These are phyloP conservation scores for Cyprinus carpio DNA, from an alignment of 2,113 vertebrate species.

Conservation along the genomic window DNA sequence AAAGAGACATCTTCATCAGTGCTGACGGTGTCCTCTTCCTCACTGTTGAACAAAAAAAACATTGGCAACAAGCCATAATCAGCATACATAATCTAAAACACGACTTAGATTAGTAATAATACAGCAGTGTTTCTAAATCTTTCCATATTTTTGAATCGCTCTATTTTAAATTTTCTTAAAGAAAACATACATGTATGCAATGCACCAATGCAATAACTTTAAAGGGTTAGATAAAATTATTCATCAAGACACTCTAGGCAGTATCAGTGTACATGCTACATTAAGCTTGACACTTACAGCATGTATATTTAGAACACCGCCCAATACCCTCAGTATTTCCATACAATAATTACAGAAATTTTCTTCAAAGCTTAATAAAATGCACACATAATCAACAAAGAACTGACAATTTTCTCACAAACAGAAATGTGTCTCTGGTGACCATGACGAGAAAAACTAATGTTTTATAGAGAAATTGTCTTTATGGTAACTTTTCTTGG, in stretches of 20 bases:
- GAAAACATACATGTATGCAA: background rate
- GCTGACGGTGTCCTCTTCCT: slow-evolving; percentile 82
- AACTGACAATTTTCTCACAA: too few relatives aligned
- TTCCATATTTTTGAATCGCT: too few relatives aligned
- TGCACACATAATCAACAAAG: too few relatives aligned
- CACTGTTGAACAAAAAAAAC: slow-evolving; percentile 58
- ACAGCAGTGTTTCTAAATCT: background rate
- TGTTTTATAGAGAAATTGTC: background rate
- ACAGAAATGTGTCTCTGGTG: background rate
- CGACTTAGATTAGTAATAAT: background rate
- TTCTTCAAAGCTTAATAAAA: too few relatives aligned
- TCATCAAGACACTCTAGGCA: background rate
- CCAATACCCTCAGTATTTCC: too few relatives aligned
- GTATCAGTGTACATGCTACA: background rate
- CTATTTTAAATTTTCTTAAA: background rate
- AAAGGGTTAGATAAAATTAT: background rate
- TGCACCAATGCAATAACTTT: too few relatives aligned
- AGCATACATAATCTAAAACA: background rate
- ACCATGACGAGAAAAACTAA: background rate
- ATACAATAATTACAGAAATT: background rate
- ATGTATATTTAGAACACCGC: background rate
- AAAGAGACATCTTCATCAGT: slow-evolving; percentile 92
- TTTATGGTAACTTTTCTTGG: background rate
- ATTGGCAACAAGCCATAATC: background rate
- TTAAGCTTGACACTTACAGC: background rate